Conservation (phyloP, 2,888 invertebrate genomes). For the Agrochola macilenta region DNA sequence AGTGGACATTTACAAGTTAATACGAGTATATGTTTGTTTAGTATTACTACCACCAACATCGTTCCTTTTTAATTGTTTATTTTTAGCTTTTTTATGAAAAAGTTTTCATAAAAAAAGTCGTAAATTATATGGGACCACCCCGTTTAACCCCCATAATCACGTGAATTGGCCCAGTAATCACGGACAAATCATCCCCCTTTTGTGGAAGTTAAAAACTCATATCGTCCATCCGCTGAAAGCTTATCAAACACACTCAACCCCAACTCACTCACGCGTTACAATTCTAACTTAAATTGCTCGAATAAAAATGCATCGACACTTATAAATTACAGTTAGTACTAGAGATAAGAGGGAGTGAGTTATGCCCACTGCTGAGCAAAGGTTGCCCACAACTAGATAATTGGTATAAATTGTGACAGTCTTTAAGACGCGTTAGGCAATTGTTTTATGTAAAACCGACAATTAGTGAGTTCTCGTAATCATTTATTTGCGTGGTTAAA, state of each 20-base stretch:
- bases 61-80: too few relatives aligned
- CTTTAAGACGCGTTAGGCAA: conserved; percentile 27
- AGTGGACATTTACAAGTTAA: too few relatives aligned
- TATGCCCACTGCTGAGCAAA: conserved; percentile 63
- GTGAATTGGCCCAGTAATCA: too few relatives aligned
- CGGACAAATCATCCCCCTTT: too few relatives aligned
- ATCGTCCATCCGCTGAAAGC: conserved; percentile 40
- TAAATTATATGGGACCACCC: too few relatives aligned
- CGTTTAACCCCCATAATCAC: too few relatives aligned
- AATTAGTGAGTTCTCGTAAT: conserved; percentile 43
- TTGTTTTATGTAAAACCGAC: conserved; percentile 51
- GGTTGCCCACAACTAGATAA: conserved; percentile 59
- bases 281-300: conserved; percentile 84
- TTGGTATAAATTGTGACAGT: conserved; percentile 60
- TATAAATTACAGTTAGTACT: conserved; percentile 59
- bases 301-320: conserved; percentile 83
- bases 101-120: too few relatives aligned
- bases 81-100: too few relatives aligned
- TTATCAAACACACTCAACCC: conserved; percentile 63
- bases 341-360: conserved; percentile 53
- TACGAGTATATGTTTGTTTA: too few relatives aligned
- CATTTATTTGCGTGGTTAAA: conserved; percentile 35
- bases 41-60: too few relatives aligned
- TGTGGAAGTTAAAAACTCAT: background rate
- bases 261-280: conserved; percentile 79